phyloP scores from a whole-genome alignment of 2,888 invertebrate genomes.

The Pandemis corylana region DNA sequence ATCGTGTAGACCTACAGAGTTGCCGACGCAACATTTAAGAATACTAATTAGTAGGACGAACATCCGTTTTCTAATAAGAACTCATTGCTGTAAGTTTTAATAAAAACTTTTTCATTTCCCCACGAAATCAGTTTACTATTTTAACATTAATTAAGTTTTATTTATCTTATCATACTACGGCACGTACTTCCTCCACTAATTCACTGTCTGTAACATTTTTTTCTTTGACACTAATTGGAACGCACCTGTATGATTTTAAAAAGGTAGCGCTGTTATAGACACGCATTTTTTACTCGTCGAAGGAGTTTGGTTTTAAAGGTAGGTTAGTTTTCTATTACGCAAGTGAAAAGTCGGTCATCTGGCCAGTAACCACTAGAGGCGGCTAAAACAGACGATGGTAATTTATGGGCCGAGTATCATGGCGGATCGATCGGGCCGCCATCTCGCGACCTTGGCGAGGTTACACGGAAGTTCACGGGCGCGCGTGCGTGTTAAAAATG shows the following conservation, averaged over 20 bases:
- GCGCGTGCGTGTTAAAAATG: constrained; percentile 51
- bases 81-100: constrained; percentile 56
- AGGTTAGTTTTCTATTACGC: constrained; percentile 66
- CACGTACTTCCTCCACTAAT: constrained; percentile 14
- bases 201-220: constrained; percentile 12
- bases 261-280: constrained; percentile 12
- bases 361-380: constrained; percentile 61
- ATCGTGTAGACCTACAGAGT: not conserved
- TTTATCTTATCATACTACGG: constrained; percentile 38
- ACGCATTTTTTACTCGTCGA: not conserved
- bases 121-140: constrained; percentile 50
- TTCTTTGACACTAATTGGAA: constrained; percentile 21
- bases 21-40: constrained; percentile 25
- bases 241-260: constrained; percentile 17
- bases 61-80: constrained; percentile 46
- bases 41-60: constrained; percentile 63
- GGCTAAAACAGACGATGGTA: constrained; percentile 69
- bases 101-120: constrained; percentile 58
- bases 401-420: constrained; percentile 63
- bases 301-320: constrained; percentile 16
- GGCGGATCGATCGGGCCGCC: constrained; percentile 68
- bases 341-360: constrained; percentile 78
- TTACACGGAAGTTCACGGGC: constrained; percentile 82
- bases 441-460: constrained; percentile 73
- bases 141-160: constrained; percentile 47